Evolutionary conservation across 2,888 invertebrate genomes (phyloP).

Genomic region (Diadromus collaris): DNA sequence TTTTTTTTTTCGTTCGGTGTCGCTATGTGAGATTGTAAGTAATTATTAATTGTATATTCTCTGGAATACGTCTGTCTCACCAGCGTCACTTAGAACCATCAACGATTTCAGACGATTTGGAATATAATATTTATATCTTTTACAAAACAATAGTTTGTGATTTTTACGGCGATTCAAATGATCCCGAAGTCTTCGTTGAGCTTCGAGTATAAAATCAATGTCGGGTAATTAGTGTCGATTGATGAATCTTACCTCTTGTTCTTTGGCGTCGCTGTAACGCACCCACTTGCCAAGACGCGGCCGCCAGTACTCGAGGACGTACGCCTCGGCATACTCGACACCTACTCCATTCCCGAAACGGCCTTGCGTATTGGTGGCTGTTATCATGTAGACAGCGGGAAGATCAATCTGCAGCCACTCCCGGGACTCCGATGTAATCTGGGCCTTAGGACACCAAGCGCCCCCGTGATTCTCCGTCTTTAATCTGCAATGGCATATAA

Average conservation of each 20-base stretch:
- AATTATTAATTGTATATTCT: not conserved
- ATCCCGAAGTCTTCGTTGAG: not conserved
- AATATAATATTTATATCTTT: no score
- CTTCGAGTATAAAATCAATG: not conserved
- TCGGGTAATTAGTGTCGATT: not conserved
- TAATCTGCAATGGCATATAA: conserved; percentile 81
- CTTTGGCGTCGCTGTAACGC: conserved; percentile 83
- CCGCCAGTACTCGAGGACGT: conserved; percentile 85
- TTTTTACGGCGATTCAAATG: not conserved
- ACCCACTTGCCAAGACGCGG: conserved; percentile 84
- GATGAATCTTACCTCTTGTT: conserved; percentile 82
- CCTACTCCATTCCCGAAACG: conserved; percentile 88
- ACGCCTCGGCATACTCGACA: conserved; percentile 85
- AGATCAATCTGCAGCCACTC: conserved; percentile 84
- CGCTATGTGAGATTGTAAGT: not conserved
- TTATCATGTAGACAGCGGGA: conserved; percentile 83
- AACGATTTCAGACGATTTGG: no score
- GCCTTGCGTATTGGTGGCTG: conserved; percentile 85
- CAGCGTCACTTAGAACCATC: no score
- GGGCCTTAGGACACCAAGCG: conserved; percentile 88
- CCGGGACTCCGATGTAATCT: conserved; percentile 81
- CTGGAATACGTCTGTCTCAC: no score
- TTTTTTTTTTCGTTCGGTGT: not conserved
- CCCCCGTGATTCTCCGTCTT: conserved; percentile 85
- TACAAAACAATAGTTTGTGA: not conserved